phyloP scores from a whole-genome alignment of 1,140 invertebrate genomes.

The Anagrus nilaparvatae region DNA sequence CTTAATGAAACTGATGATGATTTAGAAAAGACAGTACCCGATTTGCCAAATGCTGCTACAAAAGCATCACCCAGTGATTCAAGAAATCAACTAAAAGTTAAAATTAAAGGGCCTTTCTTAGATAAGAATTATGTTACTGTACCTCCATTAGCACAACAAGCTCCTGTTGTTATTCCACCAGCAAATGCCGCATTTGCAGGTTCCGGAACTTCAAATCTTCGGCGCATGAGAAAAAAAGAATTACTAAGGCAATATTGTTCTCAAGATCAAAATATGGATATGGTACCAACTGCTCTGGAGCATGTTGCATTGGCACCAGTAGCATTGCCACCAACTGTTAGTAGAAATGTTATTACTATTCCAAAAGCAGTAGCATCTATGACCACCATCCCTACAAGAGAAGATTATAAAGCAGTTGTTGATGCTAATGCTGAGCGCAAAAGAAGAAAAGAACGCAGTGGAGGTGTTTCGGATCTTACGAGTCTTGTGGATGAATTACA shows the following conservation, averaged over 20 bases:
- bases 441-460: conserved; percentile 51
- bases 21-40: conserved; percentile 5
- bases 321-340: conserved; percentile 47
- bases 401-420: conserved; percentile 63
- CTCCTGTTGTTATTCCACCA: conserved; percentile 41
- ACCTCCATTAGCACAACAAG: conserved; percentile 43
- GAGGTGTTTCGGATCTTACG: conserved; percentile 5
- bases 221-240: conserved; percentile 84
- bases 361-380: conserved; percentile 79
- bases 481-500: conserved; percentile 24
- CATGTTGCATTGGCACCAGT: conserved; percentile 43
- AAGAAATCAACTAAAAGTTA: conserved; percentile 76
- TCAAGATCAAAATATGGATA: conserved; percentile 76
- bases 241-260: conserved; percentile 74
- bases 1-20: too few relatives aligned
- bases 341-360: conserved; percentile 66
- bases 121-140: conserved; percentile 59
- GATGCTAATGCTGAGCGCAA: conserved; percentile 55
- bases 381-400: conserved; percentile 71
- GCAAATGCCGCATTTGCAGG: conserved; percentile 29
- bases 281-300: conserved; percentile 45
- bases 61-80: conserved; percentile 64
- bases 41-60: conserved; percentile 38
- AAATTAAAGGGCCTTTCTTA: conserved; percentile 80
- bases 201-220: conserved; percentile 59